Base-by-base conservation (phyloP, 1,140 invertebrate genomes). In the Drosophila paulistorum region DNA sequence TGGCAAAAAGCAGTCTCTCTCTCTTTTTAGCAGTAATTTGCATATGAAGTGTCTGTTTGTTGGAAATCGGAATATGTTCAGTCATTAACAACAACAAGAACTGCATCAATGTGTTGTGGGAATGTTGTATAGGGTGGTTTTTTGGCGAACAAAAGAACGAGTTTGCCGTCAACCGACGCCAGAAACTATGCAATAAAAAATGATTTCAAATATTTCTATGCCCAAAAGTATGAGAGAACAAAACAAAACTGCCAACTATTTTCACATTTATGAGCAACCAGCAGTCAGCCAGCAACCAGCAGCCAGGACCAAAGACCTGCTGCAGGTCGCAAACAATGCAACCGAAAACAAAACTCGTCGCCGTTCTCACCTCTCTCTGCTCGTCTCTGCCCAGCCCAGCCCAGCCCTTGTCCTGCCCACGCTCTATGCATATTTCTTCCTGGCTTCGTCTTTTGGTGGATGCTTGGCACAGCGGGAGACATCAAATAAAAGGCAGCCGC, bases 201-300 rank as follows among this genome's bases (percentile, higher is more conserved):
- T 35, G 61, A 75, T 81, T 80, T 69, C 37, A 75, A 79, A 77
- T 62, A 58, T 57, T 74, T 77, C 58, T 65, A 63, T 76, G 59
- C 33, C 48, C 17, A 61, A 60, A 7, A 23, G 62, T 33, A 35
- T 48, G 23, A 41, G 5, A 59, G 20, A 30, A 35, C 45, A 45
- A 68, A 71, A 64, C 45, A 45, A 70, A 66, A 70, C 76, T 57
- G 82, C 78, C 74, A 87, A 83, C 84, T 86, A 83, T 89, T 89
- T 89, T 71, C 78, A 79, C 84, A 87, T 87, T 87, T 89, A 87
- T 83, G 83, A 83, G 84, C 61, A 57, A 72, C 54, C 61, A 72
- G 68, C 33, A 3, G 23, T 23, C 35, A 37, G 35, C 35, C 9
- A 37, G 35, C 35, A 37, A 1, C 9, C 65, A 65, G 57, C 65